Percentiles rank a stretch among this genome's conserved stretches.
phyloP scores from a whole-genome alignment of 2,888 invertebrate species.

The Drosophila percnosoma region DNA sequence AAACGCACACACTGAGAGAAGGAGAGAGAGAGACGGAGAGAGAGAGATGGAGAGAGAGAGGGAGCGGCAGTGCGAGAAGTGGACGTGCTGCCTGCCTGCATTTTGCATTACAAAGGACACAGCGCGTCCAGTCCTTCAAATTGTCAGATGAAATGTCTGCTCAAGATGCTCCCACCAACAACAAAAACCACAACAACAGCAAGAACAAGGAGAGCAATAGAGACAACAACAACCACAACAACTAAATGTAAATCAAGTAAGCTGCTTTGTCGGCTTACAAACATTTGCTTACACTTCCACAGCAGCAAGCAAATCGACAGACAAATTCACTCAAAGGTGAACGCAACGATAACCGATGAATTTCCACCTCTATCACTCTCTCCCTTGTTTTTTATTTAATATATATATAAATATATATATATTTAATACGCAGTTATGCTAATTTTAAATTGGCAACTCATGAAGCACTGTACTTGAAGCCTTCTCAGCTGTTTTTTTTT shows the following conservation, averaged over 20 bases:
- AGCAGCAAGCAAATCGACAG: constrained; percentile 61
- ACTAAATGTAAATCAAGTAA: constrained; percentile 58
- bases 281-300: constrained; percentile 64
- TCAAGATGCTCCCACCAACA: constrained; percentile 59
- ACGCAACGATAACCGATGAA: constrained; percentile 36
- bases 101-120: constrained; percentile 75
- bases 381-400: not conserved
- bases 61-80: not conserved
- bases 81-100: constrained; percentile 22
- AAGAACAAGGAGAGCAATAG: constrained; percentile 6
- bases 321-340: constrained; percentile 57
- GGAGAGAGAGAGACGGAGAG: not conserved
- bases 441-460: constrained; percentile 27
- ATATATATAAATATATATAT: not conserved
- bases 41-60: constrained; percentile 1
- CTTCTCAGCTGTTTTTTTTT: not conserved
- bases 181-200: constrained; percentile 25
- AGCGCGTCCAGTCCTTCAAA: constrained; percentile 69
- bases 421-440: constrained; percentile 27
- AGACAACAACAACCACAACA: constrained; percentile 7
- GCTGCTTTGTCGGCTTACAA: constrained; percentile 77
- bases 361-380: not conserved
- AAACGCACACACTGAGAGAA: not conserved
- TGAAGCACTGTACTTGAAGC: not conserved
- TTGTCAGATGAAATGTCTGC: constrained; percentile 80